Percentiles rank a stretch among this genome's conserved stretches.
Conservation (phyloP, 2,113 vertebrate genomes). For the Lepidiolamprologus cunningtoni region DNA sequence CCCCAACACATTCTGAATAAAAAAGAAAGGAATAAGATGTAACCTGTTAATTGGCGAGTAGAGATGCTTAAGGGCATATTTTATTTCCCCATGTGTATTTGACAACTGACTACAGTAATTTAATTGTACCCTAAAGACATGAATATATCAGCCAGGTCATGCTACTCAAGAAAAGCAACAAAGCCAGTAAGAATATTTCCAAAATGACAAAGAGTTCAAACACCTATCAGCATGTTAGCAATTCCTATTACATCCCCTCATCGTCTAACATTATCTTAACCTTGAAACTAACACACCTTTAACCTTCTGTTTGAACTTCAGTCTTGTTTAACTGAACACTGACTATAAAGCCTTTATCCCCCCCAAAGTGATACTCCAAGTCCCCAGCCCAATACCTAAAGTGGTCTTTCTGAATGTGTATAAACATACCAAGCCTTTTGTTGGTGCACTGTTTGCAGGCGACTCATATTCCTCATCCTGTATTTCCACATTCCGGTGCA, state of each 20-base stretch:
- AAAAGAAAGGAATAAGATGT: neutral
- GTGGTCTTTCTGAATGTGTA: neutral
- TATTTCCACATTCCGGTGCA: slow-evolving; percentile 53
- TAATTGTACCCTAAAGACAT: neutral
- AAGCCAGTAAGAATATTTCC: neutral
- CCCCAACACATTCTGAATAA: neutral
- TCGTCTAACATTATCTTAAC: neutral
- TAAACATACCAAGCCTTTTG: neutral
- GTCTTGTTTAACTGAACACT: neutral
- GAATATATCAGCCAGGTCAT: neutral
- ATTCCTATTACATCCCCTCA: neutral
- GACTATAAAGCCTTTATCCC: neutral
- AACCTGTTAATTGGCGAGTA: neutral
- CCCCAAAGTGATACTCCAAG: neutral
- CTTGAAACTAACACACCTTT: neutral
- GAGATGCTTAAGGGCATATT: neutral
- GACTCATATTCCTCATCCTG: slow-evolving; percentile 37
- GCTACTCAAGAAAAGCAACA: neutral
- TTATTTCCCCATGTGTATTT: neutral
- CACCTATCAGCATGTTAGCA: neutral
- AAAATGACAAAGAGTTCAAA: neutral
- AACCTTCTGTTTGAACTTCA: neutral
- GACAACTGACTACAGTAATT: neutral
- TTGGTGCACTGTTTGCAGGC: slow-evolving; percentile 3
- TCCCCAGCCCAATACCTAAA: neutral